Percentiles rank a stretch among this genome's conserved stretches.
Evolutionary conservation across 1,140 invertebrate species (phyloP).

Genomic region (Heterodera schachtii): DNA sequence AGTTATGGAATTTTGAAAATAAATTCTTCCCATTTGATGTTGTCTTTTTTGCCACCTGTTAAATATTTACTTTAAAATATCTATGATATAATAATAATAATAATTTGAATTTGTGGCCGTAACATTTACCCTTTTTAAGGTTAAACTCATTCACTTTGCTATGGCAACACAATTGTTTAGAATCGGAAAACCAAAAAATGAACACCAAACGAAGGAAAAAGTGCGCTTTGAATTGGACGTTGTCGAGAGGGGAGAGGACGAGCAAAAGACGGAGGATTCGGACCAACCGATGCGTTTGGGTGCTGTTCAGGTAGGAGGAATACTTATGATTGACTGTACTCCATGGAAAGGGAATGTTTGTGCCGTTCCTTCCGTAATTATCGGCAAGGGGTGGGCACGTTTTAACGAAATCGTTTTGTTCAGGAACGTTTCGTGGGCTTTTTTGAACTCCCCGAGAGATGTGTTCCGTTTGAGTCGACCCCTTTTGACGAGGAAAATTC

Average conservation of each 20-base stretch:
- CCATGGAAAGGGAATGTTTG: neutral
- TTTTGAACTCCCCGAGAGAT: constrained; percentile 35
- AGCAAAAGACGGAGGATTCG: neutral
- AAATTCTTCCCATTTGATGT: too few relatives aligned
- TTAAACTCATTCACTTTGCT: too few relatives aligned
- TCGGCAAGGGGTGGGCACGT: neutral
- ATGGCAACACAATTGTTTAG: neutral
- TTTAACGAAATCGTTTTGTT: neutral
- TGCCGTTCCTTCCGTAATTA: neutral
- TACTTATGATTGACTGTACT: too few relatives aligned
- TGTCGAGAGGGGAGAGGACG: neutral
- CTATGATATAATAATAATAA: too few relatives aligned
- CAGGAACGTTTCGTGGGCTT: constrained; percentile 32
- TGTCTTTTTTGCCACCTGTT: too few relatives aligned
- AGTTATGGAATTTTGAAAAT: too few relatives aligned
- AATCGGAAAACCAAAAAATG: neutral
- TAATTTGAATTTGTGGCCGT: too few relatives aligned
- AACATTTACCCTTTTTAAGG: too few relatives aligned
- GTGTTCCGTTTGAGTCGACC: constrained; percentile 23
- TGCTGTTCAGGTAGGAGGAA: neutral
- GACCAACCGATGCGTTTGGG: neutral
- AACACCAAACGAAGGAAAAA: neutral
- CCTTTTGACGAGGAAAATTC: neutral
- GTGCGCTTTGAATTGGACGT: constrained; percentile 17
- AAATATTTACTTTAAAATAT: too few relatives aligned